Evolutionary conservation across 2,797 vertebrate genomes (phyloP).

Genomic region (Silurus lanzhouensis): DNA sequence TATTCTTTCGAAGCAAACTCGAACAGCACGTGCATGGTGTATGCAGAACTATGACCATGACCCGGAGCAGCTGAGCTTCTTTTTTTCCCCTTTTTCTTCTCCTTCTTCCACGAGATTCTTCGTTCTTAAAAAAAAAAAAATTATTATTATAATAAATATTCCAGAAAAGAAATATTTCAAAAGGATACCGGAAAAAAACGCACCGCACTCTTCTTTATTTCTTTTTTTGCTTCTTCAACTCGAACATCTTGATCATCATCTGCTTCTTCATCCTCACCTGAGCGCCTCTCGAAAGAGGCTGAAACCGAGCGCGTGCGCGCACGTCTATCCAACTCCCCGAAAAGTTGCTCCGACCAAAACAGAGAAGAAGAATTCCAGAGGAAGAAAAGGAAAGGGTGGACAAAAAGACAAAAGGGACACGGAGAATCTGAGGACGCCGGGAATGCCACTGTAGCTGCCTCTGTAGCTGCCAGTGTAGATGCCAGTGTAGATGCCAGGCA

Average conservation of each 20-base stretch:
- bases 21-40: neutral
- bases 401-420: conserved; percentile 54
- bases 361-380: too few relatives aligned
- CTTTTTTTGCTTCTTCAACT: neutral
- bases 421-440: conserved; percentile 64
- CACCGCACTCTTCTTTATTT: neutral
- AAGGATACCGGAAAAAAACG: conserved; percentile 25
- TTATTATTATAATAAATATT: neutral
- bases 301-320: neutral
- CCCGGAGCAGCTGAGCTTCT: conserved; percentile 15
- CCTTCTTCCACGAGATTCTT: neutral
- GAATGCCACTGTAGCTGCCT: conserved; percentile 94
- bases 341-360: neutral
- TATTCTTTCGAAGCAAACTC: conserved; percentile 7
- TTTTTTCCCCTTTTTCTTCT: too few relatives aligned
- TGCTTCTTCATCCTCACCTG: conserved; percentile 14
- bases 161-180: neutral
- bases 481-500: conserved; percentile 97
- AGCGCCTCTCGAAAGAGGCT: conserved; percentile 3
- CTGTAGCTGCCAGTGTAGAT: conserved; percentile 97
- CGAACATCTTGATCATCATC: neutral
- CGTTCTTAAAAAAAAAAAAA: neutral
- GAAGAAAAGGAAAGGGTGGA: conserved; percentile 41
- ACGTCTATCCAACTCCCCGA: neutral
- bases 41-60: neutral